phyloP scores from a whole-genome alignment of 2,888 invertebrate species.

The Andrena camellia region DNA sequence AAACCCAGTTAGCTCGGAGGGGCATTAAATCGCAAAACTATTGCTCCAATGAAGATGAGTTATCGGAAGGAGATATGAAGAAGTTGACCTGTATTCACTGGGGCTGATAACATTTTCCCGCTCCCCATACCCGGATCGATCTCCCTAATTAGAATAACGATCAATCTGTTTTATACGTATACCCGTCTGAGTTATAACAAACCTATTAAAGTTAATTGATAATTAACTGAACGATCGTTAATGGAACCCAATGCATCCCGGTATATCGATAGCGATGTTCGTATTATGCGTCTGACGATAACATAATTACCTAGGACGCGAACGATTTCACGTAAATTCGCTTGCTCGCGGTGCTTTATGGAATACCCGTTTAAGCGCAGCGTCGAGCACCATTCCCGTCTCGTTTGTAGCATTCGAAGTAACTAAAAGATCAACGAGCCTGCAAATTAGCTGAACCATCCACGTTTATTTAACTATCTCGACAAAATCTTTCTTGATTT shows the following conservation, averaged over 20 bases:
- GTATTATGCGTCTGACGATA: not conserved
- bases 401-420: not conserved
- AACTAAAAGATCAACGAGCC: not conserved
- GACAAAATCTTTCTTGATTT: not conserved
- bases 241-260: constrained; percentile 1
- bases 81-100: constrained; percentile 15
- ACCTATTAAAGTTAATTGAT: constrained; percentile 34
- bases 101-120: constrained; percentile 14
- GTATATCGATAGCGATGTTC: not conserved
- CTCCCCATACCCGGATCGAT: not conserved
- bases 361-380: constrained; percentile 3
- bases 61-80: constrained; percentile 33
- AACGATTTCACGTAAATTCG: constrained; percentile 8
- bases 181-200: constrained; percentile 20
- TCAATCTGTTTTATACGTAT: constrained; percentile 6
- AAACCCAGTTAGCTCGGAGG: constrained; percentile 23
- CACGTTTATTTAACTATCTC: too few species aligned
- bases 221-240: constrained; percentile 21
- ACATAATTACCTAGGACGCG: constrained; percentile 11
- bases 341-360: constrained; percentile 6
- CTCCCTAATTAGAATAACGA: constrained; percentile 33
- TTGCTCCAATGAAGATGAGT: constrained; percentile 45
- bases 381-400: not conserved
- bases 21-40: constrained; percentile 44
- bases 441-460: not conserved